Evolutionary conservation across 1,140 invertebrate species (phyloP), one percentile per base, ranked within the genome.

Genomic region (Drosophila persimilis): DNA sequence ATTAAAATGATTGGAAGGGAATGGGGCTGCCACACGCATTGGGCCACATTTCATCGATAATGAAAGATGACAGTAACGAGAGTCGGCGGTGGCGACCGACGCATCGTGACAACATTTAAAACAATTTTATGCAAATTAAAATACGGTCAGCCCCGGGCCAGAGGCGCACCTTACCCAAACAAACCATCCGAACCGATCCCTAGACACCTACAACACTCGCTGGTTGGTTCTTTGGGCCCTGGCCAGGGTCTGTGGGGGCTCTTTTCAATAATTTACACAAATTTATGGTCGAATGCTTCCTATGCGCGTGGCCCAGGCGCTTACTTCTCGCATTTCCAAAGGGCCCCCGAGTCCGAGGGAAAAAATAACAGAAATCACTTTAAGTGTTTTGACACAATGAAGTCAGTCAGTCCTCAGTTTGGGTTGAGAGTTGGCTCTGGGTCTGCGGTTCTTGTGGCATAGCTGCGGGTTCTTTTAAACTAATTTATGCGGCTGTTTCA

Each of bases 21-120:
- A 39, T 39, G 35, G 4, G 35, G 26, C 71, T 84, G 46, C 80
- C 80, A 84, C 80, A 81, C 81, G 58, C 81, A 77, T 80, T 77
- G 81, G 71, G 71, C 70, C 60, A 86, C 77, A 86, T 73, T 70
- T 88, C 83, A 80, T 84, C 80, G 85, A 89, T 89, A 89, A 89
- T 89, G 85, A 89, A 89, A 89, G 77, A 89, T 89, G 85, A 89
- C 84, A 89, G 86, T 89, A 89, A 89, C 85, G 77, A 80, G 77
- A 26, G 24, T 26, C 24, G 3, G 61, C 61, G 70, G 56, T 57
- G 53, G 53, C 60, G 55, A 39, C 45, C 61, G 60, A 72, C 71
- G 69, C 35, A 39, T 69, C 85, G 83, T 88, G 85, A 85, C 76
- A 89, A 89, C 84, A 88, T 88, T 85, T 86, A 85, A 85, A 86